A percentile compares a stretch with the other conserved stretches of the same genome.
Evolutionary conservation across 2,797 vertebrate genomes (phyloP).

Genomic region (Danio choprae): DNA sequence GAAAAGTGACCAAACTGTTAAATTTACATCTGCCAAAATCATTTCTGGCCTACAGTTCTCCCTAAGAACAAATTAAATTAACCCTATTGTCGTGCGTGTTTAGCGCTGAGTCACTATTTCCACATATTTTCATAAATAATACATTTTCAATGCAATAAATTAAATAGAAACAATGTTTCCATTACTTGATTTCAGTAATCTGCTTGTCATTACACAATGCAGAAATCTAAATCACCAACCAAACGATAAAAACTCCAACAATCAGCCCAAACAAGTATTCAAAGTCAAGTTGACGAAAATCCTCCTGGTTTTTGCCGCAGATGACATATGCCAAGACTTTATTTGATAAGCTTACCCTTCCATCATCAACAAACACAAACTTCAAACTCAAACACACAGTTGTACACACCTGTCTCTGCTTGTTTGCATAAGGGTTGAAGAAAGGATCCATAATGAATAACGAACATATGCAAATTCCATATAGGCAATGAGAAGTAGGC

Average conservation of each 20-base stretch:
- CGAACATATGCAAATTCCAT: constrained; percentile 52
- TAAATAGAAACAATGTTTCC: no score
- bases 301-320: no score
- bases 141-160: neutral
- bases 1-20: no score
- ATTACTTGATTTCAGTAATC: no score
- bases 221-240: no score
- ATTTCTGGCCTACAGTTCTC: no score
- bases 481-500: neutral
- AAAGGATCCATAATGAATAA: constrained; percentile 40
- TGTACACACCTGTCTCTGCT: neutral
- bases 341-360: neutral
- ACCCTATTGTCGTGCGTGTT: neutral
- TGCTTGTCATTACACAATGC: no score
- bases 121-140: neutral
- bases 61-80: neutral
- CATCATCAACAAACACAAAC: neutral
- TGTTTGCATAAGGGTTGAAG: constrained; percentile 49
- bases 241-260: no score
- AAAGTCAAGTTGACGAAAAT: no score
- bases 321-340: neutral
- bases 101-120: neutral
- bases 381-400: neutral
- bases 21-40: no score
- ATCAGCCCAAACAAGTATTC: no score